These are phyloP conservation scores for Leucozona laternaria DNA, from an alignment of 2,888 invertebrate genomes.

Conservation along the genomic window DNA sequence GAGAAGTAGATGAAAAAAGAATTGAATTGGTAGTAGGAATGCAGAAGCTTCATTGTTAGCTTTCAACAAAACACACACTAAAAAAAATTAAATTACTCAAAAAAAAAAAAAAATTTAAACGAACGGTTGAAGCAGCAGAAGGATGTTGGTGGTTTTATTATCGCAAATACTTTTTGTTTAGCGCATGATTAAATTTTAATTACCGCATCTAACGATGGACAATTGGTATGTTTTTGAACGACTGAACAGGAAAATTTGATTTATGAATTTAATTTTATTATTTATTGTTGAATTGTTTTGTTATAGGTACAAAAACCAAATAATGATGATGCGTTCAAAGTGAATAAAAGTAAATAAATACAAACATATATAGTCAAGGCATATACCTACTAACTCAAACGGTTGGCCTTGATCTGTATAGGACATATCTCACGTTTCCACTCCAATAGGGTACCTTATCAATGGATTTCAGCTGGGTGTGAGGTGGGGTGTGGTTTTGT, in stretches of 20 bases:
- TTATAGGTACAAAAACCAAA: not conserved
- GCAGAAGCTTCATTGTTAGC: not conserved
- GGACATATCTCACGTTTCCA: too few relatives aligned
- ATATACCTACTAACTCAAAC: too few relatives aligned
- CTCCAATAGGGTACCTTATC: too few relatives aligned
- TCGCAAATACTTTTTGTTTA: constrained; percentile 57
- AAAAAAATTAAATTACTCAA: not conserved
- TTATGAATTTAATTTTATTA: constrained; percentile 42
- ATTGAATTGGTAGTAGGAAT: constrained; percentile 20
- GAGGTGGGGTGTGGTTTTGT: too few relatives aligned
- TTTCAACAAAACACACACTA: constrained; percentile 3
- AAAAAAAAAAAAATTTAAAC: not conserved
- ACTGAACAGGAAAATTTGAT: constrained; percentile 32
- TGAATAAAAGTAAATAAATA: not conserved
- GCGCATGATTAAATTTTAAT: constrained; percentile 71
- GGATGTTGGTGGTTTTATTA: constrained; percentile 45
- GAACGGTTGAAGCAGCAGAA: not conserved
- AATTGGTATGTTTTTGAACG: constrained; percentile 31
- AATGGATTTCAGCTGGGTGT: too few relatives aligned
- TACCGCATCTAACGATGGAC: constrained; percentile 41
- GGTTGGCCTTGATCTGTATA: too few relatives aligned
- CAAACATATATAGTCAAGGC: too few relatives aligned
- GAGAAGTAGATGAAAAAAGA: not conserved
- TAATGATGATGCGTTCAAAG: not conserved
- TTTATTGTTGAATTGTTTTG: constrained; percentile 31